phyloP scores from a whole-genome alignment of 2,113 vertebrate species.

The Abramis brama region DNA sequence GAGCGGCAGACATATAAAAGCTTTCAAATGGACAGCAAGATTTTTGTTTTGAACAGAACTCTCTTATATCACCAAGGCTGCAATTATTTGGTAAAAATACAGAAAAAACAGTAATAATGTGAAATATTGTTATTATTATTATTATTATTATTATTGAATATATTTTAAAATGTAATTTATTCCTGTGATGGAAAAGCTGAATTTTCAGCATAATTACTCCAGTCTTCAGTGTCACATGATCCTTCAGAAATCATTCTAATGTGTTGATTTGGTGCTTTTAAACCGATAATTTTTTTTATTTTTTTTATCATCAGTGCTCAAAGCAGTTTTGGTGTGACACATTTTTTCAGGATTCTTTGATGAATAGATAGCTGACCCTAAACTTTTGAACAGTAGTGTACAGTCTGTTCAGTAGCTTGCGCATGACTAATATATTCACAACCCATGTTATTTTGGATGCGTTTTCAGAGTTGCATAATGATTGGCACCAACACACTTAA shows the following conservation, averaged over 20 bases:
- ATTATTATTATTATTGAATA: too few species aligned
- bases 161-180: too few species aligned
- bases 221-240: too few species aligned
- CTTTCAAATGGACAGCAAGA: not conserved
- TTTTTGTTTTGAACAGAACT: not conserved
- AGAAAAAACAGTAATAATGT: too few species aligned
- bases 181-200: too few species aligned
- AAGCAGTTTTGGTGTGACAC: too few species aligned
- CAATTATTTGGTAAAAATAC: not conserved
- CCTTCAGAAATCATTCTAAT: too few species aligned
- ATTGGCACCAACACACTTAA: not conserved
- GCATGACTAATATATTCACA: not conserved
- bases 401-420: not conserved
- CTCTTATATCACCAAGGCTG: not conserved
- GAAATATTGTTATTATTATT: too few species aligned
- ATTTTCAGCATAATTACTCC: too few species aligned
- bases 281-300: too few species aligned
- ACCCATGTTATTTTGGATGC: not conserved
- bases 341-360: not conserved
- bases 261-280: too few species aligned
- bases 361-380: not conserved
- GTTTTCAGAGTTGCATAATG: conserved; percentile 1
- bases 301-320: too few species aligned
- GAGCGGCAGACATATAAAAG: not conserved
- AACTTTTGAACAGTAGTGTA: not conserved